Percentiles rank a stretch among this genome's conserved stretches.
phyloP scores from a whole-genome alignment of 1,140 invertebrate genomes.

The Eubasilissa regina region DNA sequence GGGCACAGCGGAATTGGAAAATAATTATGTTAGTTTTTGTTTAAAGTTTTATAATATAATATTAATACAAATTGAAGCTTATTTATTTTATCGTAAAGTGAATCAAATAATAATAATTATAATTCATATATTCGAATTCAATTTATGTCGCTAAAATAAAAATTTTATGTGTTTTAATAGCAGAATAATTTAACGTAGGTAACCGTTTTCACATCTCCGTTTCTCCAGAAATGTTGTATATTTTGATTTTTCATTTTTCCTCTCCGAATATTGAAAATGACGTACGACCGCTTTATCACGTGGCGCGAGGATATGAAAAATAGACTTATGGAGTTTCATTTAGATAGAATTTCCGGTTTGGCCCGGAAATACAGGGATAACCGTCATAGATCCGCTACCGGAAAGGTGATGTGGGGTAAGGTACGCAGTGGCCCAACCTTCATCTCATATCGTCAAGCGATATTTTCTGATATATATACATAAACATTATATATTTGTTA shows the following conservation, averaged over 20 bases:
- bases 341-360: constrained; percentile 16
- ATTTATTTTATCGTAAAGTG: not conserved
- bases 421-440: not conserved
- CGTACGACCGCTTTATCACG: not conserved
- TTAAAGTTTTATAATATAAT: too few species aligned
- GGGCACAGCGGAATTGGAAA: not conserved
- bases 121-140: too few species aligned
- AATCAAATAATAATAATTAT: too few species aligned
- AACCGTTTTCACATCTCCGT: too few species aligned
- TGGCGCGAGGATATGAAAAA: constrained; percentile 1
- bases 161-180: not conserved
- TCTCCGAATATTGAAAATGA: not conserved
- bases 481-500: too few species aligned
- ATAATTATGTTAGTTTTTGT: too few species aligned
- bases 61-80: too few species aligned
- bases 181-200: too few species aligned
- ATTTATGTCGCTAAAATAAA: too few species aligned
- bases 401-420: not conserved
- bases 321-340: constrained; percentile 32
- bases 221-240: too few species aligned
- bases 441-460: not conserved
- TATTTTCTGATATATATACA: too few species aligned
- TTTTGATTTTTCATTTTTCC: too few species aligned
- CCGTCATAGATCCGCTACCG: constrained; percentile 3
- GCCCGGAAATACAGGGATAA: not conserved